Base-by-base conservation (phyloP, 2,888 invertebrate genomes). In the Myopa tessellatipennis region DNA sequence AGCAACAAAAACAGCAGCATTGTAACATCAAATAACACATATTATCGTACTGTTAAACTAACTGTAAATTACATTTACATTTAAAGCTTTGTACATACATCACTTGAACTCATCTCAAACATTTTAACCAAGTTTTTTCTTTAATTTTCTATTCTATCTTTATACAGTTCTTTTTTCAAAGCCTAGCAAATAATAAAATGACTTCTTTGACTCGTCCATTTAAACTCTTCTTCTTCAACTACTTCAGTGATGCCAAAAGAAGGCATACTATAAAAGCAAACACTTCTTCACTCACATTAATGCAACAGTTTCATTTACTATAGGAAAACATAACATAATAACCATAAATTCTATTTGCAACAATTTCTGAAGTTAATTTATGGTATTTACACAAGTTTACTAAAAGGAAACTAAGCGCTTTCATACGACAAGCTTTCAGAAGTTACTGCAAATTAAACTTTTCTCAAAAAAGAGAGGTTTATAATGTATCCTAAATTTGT, bases 181-280 rank as follows among this genome's bases (percentile, higher is more conserved):
- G 83, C 82, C 81, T 83, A 79, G 78, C 79, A 80, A 80, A 74
- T 80, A 82, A 80, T 80, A 75, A 80, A 87, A 86, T 88, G 89
- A 88, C 88, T 88, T 88, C 88, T 88, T 88, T 88, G 88, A 88
- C 88, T 88, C 89, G 88, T 87, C 88, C 88, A 87, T 88, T 88
- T 87, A 85, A 88, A 75, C 40, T 83, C 83, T 82, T 76, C 79
- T 84, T 82, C 75, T 75, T 88, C 88, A 88, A 65, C 34, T 65
- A 77, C 79, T 84, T 83, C 83, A 86, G 85, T 88, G 86, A 87
- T 87, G 85, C 86, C 85, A 85, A 84, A 84, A 83, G 83, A 84
- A 86, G 83, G 72, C 81, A 83, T 79, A 82, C 84, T 83, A 82
- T 81, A 81, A 78, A 76, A 65, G 34, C 12, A 77, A 18, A 60